Evolutionary conservation across 2,113 vertebrate species (phyloP).

Genomic region (Centropristis striata): DNA sequence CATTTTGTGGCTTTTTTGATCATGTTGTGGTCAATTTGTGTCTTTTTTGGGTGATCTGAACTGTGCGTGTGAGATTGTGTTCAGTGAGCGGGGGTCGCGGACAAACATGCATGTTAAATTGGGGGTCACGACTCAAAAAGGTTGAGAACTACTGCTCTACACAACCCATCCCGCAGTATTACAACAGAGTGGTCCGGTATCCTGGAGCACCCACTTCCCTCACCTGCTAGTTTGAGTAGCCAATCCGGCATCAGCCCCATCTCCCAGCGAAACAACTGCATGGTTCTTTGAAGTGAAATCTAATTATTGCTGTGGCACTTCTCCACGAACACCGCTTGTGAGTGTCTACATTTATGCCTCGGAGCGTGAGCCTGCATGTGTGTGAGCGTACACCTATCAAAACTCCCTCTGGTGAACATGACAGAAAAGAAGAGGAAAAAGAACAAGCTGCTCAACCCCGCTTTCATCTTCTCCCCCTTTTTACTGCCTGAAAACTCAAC

Average conservation of each 20-base stretch:
- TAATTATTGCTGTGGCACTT: conserved; percentile 59
- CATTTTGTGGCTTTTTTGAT: no score
- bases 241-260: conserved; percentile 12
- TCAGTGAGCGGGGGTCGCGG: no score
- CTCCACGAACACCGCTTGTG: background rate
- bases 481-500: conserved; percentile 29
- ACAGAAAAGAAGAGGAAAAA: conserved; percentile 49
- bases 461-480: conserved; percentile 61
- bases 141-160: no score
- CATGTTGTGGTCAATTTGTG: no score
- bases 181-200: background rate
- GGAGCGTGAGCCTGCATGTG: background rate
- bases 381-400: conserved; percentile 38
- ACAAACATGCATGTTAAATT: no score
- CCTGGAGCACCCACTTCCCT: background rate
- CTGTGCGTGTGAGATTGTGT: no score
- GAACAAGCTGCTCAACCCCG: conserved; percentile 55
- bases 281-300: conserved; percentile 71
- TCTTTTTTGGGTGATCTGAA: no score
- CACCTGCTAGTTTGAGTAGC: conserved; percentile 17
- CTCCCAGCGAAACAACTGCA: conserved; percentile 52
- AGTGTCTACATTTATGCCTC: conserved; percentile 7
- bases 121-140: no score
- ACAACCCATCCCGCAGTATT: background rate
- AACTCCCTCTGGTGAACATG: conserved; percentile 57